phyloP scores from a whole-genome alignment of 37 sponge, comb jelly and placozoan genomes.

The Ianthella basta region DNA sequence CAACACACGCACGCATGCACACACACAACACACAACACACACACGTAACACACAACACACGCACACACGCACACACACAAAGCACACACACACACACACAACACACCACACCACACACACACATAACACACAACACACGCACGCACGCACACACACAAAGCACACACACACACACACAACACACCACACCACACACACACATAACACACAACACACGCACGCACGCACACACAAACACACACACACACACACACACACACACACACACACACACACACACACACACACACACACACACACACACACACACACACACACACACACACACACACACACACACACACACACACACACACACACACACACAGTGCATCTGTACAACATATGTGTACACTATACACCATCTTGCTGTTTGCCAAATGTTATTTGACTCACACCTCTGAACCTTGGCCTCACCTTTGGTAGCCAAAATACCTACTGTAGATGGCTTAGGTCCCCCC shows the following conservation, averaged over 20 bases:
- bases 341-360: neutral
- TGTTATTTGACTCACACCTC: too few relatives aligned
- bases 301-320: slow-evolving; percentile 26
- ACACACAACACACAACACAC: too few relatives aligned
- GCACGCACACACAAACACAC: slow-evolving; percentile 21
- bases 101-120: neutral
- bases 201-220: slow-evolving; percentile 13
- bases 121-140: too few relatives aligned
- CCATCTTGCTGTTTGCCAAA: too few relatives aligned
- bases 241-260: slow-evolving; percentile 29
- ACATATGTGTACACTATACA: too few relatives aligned
- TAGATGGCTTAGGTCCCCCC: too few relatives aligned
- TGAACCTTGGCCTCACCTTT: too few relatives aligned
- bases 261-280: neutral
- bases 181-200: too few relatives aligned
- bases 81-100: neutral
- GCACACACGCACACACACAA: neutral
- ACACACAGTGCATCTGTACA: too few relatives aligned
- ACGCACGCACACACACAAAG: neutral
- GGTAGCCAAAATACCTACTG: too few relatives aligned
- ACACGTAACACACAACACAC: too few relatives aligned
- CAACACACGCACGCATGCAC: too few relatives aligned
- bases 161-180: neutral
- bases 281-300: slow-evolving; percentile 5
- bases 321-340: slow-evolving; percentile 29